Base-by-base conservation (phyloP, 2,113 vertebrate genomes). In the Hiodon alosoides region DNA sequence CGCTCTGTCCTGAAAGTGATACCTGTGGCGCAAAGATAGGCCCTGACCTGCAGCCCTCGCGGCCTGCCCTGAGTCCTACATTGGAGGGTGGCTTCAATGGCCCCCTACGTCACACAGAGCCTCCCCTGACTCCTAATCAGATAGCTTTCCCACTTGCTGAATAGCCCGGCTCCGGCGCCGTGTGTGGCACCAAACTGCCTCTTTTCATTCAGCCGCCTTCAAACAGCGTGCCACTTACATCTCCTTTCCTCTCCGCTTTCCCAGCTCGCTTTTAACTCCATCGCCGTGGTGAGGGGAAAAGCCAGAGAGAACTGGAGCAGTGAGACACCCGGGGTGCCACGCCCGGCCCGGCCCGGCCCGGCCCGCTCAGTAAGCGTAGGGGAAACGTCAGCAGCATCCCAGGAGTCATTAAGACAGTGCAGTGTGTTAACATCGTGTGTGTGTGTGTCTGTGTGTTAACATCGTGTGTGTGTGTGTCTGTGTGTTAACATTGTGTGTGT, bases 1-100 rank as follows among this genome's bases (percentile, higher is more conserved):
- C 73, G 83, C 86, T 88, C 89, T 89, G 85, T 78, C 83, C 86
- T 82, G 90, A 89, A 89, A 92, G 84, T 79, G 89, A 90, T 90
- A 88, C 64, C 81, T 83, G 85, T 85, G 88, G 88, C 80, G 86
- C 81, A 87, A 88, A 88, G 88, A 90, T 86, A 88, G 87, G 83
- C 84, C 74, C 84, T 89, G 87, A 90, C 87, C 90, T 55, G 54
- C 5, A 82, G 89, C 87, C 88, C 90, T 79, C 68, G 4, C 71
- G 68, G 62, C 75, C 86, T 90, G 89, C 88, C 84, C 87, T 79
- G 75, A 14, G 51, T 74, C 75, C 81, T 86, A 82, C 85, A 86
- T 88, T 87, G 86, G 79, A 86, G 84, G 81, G 76, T 75, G 60
- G 80, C 11, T 67, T 89, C 86, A 90, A 90, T 81, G 83, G 83